phyloP scores from a whole-genome alignment of 2,113 vertebrate genomes.

The Casuarius casuarius region DNA sequence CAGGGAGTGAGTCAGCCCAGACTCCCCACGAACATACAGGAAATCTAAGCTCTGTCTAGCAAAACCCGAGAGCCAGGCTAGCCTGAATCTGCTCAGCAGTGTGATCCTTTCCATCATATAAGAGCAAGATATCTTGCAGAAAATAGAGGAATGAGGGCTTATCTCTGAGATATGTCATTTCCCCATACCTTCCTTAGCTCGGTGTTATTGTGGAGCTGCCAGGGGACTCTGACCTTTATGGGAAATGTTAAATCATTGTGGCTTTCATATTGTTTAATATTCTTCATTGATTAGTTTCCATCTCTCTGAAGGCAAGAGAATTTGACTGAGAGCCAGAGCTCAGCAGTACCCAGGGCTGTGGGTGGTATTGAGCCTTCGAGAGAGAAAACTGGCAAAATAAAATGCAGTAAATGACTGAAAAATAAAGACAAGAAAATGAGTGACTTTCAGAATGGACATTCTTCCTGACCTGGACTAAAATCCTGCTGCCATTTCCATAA shows the following conservation, averaged over 20 bases:
- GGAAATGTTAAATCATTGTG: constrained; percentile 51
- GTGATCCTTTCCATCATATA: not conserved
- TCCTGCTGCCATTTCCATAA: not conserved
- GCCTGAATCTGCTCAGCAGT: not conserved
- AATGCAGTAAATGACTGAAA: not conserved
- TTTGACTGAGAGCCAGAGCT: constrained; percentile 68
- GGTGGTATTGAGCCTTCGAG: constrained; percentile 44
- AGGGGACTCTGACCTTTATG: constrained; percentile 48
- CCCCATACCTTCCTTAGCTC: not conserved
- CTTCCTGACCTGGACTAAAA: constrained; percentile 25
- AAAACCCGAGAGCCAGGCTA: not conserved
- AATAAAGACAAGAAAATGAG: not conserved
- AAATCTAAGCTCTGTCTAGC: not conserved
- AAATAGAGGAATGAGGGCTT: not conserved
- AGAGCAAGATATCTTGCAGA: not conserved
- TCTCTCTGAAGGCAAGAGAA: constrained; percentile 61
- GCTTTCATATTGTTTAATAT: constrained; percentile 68
- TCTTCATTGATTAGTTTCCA: constrained; percentile 72
- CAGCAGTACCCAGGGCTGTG: constrained; percentile 47
- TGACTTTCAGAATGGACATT: not conserved
- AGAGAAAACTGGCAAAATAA: constrained; percentile 41
- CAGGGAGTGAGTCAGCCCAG: not conserved
- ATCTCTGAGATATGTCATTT: not conserved
- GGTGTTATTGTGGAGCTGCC: not conserved
- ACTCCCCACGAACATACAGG: not conserved